Conservation (phyloP, 2,797 vertebrate species). For the Galago senegalensis region DNA sequence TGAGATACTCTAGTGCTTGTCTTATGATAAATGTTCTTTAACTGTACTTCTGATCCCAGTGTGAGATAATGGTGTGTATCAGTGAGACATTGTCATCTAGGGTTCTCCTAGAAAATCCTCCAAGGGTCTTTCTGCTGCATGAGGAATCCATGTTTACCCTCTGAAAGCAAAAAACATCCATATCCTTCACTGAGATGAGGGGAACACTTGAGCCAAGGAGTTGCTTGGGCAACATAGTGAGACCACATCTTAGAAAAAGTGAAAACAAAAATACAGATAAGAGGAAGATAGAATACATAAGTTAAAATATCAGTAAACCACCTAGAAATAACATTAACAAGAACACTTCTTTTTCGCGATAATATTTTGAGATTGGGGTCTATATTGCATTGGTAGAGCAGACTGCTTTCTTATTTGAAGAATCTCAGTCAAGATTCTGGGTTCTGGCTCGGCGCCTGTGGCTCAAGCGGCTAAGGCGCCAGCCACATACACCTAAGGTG, state of each 20-base stretch:
- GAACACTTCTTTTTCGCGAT: background rate
- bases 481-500: too few species aligned
- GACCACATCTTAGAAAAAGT: background rate
- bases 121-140: background rate
- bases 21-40: background rate
- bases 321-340: conserved; percentile 10
- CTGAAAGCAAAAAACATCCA: background rate
- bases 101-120: background rate
- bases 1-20: background rate
- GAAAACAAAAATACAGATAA: conserved; percentile 12
- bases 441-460: too few species aligned
- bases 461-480: too few species aligned
- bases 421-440: background rate
- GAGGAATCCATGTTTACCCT: conserved; percentile 24
- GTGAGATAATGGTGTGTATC: background rate
- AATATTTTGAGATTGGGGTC: background rate
- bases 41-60: background rate
- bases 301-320: background rate
- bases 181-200: background rate
- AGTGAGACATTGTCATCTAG: conserved; percentile 22
- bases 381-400: background rate
- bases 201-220: background rate
- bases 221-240: background rate
- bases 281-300: background rate
- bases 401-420: conserved; percentile 32